These are phyloP conservation scores for Omphaloscelis lunosa DNA, from an alignment of 2,888 invertebrate genomes.

Conservation along the genomic window DNA sequence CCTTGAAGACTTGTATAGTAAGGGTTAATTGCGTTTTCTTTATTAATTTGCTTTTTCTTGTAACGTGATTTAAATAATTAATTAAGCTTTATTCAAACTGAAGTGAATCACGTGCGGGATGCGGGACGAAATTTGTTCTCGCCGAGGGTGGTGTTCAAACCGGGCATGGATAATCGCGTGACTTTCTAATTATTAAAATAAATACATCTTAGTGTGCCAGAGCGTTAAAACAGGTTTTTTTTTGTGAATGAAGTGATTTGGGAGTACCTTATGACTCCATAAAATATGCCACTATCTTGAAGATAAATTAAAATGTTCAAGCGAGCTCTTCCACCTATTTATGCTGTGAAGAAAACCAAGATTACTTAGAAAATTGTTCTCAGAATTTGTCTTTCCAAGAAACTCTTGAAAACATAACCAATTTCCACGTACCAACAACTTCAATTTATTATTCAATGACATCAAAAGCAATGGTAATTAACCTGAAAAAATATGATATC, in stretches of 20 bases:
- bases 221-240: neutral
- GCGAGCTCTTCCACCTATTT: neutral
- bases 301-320: neutral
- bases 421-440: neutral
- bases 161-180: no score
- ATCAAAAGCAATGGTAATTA: constrained; percentile 1
- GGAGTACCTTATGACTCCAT: neutral
- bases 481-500: constrained; percentile 45
- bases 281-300: neutral
- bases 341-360: neutral
- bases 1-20: neutral
- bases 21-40: constrained; percentile 21
- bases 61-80: neutral
- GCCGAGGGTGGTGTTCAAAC: no score
- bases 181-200: no score
- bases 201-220: no score
- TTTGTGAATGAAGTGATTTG: no score
- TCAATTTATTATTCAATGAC: constrained; percentile 17
- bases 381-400: neutral
- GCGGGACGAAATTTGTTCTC: neutral
- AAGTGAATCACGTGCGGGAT: neutral
- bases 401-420: neutral
- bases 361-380: neutral
- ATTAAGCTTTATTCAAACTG: neutral
- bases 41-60: neutral